Evolutionary conservation across 2,888 invertebrate genomes (phyloP).

Genomic region (Ceramica pisi): DNA sequence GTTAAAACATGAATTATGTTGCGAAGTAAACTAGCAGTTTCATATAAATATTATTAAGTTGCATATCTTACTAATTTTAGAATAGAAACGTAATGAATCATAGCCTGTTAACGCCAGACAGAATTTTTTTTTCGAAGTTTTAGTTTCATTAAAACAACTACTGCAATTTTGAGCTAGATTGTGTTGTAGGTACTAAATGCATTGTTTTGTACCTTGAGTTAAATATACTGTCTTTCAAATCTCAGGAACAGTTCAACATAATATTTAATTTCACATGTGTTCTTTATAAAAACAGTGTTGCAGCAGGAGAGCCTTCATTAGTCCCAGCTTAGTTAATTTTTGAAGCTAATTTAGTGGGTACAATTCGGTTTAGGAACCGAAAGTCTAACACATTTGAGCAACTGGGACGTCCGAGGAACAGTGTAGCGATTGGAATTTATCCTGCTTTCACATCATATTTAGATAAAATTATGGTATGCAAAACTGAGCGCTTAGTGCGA

Average conservation of each 20-base stretch:
- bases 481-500: too few species aligned
- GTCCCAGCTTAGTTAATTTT: too few species aligned
- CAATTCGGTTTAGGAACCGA: too few species aligned
- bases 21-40: background rate
- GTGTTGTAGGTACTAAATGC: background rate
- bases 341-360: too few species aligned
- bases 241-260: background rate
- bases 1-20: background rate
- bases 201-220: too few species aligned
- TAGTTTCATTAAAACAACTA: background rate
- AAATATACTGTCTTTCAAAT: background rate
- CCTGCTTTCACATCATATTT: too few species aligned
- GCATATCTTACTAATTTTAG: background rate
- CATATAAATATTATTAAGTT: constrained; percentile 1
- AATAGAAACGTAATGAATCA: background rate
- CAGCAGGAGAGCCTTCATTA: too few species aligned
- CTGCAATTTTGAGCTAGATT: background rate
- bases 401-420: too few species aligned
- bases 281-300: too few species aligned
- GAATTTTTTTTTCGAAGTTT: background rate
- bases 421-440: too few species aligned
- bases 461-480: too few species aligned
- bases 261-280: background rate
- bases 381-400: too few species aligned
- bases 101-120: background rate